phyloP scores from a whole-genome alignment of 2,113 vertebrate species.

The Aythya baeri region DNA sequence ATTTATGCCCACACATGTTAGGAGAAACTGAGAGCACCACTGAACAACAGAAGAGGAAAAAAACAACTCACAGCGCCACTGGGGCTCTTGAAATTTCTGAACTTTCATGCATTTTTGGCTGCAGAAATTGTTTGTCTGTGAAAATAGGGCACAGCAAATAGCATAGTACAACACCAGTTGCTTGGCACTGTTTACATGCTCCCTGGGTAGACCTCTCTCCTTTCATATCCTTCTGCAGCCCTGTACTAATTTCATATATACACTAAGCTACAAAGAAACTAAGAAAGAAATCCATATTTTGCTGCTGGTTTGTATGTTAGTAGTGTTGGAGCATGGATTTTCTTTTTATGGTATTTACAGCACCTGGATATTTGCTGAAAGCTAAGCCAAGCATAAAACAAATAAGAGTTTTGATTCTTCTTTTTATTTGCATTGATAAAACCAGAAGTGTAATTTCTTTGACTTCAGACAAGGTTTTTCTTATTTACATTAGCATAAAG shows the following conservation, averaged over 20 bases:
- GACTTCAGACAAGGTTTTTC: neutral
- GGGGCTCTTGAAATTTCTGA: neutral
- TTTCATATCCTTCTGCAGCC: neutral
- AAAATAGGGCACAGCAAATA: slow-evolving; percentile 29
- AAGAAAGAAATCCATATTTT: neutral
- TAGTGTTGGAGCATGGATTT: neutral
- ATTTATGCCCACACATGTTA: neutral
- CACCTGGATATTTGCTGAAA: neutral
- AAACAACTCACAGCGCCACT: neutral
- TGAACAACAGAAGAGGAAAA: neutral
- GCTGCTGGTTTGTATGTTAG: neutral
- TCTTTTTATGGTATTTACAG: neutral
- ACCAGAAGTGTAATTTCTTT: neutral
- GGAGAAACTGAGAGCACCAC: neutral
- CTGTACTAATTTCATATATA: neutral
- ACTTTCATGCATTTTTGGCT: neutral
- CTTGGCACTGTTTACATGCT: neutral
- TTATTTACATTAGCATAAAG: neutral
- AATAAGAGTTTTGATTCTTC: neutral
- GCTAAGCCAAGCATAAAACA: neutral
- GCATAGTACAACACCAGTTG: neutral
- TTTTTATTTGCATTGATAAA: neutral
- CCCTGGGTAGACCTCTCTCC: neutral
- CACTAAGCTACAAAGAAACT: neutral
- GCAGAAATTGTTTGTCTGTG: neutral